phyloP scores from a whole-genome alignment of 2,888 invertebrate species.

The Andricus quercusramuli region DNA sequence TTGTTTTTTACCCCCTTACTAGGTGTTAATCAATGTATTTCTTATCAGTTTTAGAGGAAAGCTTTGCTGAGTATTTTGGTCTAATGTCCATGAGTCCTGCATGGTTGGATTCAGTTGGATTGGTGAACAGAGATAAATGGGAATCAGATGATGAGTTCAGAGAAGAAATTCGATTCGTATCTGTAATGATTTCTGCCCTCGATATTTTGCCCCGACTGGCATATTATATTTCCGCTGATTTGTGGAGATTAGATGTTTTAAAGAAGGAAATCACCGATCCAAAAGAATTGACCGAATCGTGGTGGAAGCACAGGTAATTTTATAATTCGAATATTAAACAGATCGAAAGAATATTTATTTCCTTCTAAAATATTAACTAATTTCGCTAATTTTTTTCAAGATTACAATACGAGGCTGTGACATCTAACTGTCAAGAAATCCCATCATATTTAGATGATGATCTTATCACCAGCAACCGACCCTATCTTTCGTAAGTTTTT shows the following conservation, averaged over 20 bases:
- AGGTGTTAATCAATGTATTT: not conserved
- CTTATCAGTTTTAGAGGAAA: constrained; percentile 68
- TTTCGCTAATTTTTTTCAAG: constrained; percentile 50
- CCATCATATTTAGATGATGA: constrained; percentile 70
- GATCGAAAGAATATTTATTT: not conserved
- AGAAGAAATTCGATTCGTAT: constrained; percentile 63
- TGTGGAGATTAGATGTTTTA: constrained; percentile 71
- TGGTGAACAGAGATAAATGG: constrained; percentile 53
- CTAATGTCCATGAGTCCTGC: constrained; percentile 70
- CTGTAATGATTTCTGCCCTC: constrained; percentile 71
- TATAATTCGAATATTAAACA: not conserved
- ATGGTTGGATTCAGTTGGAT: constrained; percentile 63
- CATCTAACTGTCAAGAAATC: constrained; percentile 50
- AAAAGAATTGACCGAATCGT: constrained; percentile 62
- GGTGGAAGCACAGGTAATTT: constrained; percentile 72
- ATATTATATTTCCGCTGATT: constrained; percentile 70
- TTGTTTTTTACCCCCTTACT: not conserved
- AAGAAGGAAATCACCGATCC: constrained; percentile 60
- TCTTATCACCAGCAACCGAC: constrained; percentile 68
- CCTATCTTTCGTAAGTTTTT: constrained; percentile 71
- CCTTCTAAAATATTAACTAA: not conserved
- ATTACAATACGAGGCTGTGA: constrained; percentile 64
- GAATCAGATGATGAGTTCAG: constrained; percentile 55
- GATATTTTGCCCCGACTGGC: constrained; percentile 72
- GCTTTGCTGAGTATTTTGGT: constrained; percentile 69